These are phyloP conservation scores for Siniperca chuatsi DNA, from an alignment of 2,113 vertebrate species.

Conservation along the genomic window DNA sequence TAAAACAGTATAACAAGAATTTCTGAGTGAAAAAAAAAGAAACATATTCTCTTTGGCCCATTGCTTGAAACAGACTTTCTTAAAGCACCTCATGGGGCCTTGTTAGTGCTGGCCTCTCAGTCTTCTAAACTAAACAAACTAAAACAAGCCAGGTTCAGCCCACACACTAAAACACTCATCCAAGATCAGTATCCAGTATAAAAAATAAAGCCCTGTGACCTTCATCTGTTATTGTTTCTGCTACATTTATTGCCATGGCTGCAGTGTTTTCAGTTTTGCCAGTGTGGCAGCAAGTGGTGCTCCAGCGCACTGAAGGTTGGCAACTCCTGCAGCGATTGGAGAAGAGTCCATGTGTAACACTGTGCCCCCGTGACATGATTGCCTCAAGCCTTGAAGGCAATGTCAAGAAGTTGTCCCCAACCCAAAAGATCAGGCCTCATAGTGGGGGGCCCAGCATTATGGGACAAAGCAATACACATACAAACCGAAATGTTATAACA, in stretches of 20 bases:
- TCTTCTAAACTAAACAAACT: slow-evolving; percentile 44
- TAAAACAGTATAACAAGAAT: neutral
- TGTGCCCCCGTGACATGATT: slow-evolving; percentile 24
- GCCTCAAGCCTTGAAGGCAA: slow-evolving; percentile 29
- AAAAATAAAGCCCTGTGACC: slow-evolving; percentile 61
- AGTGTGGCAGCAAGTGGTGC: slow-evolving; percentile 26
- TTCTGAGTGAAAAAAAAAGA: slow-evolving; percentile 31
- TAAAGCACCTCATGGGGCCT: slow-evolving; percentile 60
- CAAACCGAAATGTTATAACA: neutral
- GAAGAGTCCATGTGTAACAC: slow-evolving; percentile 27
- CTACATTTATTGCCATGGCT: slow-evolving; percentile 24
- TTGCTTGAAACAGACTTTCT: slow-evolving; percentile 53
- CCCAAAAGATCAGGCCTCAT: slow-evolving; percentile 40
- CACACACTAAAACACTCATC: slow-evolving; percentile 44
- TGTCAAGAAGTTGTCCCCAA: slow-evolving; percentile 50
- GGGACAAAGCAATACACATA: slow-evolving; percentile 32
- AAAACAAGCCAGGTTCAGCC: slow-evolving; percentile 32
- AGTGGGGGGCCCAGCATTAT: slow-evolving; percentile 11
- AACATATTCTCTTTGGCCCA: slow-evolving; percentile 10
- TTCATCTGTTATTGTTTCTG: slow-evolving; percentile 53
- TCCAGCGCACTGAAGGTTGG: slow-evolving; percentile 43
- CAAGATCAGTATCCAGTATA: slow-evolving; percentile 38
- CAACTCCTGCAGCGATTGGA: slow-evolving; percentile 30
- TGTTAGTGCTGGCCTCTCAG: slow-evolving; percentile 56
- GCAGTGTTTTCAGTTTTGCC: slow-evolving; percentile 26